phyloP scores from a whole-genome alignment of 2,113 vertebrate species.

The Pygoscelis antarcticus region DNA sequence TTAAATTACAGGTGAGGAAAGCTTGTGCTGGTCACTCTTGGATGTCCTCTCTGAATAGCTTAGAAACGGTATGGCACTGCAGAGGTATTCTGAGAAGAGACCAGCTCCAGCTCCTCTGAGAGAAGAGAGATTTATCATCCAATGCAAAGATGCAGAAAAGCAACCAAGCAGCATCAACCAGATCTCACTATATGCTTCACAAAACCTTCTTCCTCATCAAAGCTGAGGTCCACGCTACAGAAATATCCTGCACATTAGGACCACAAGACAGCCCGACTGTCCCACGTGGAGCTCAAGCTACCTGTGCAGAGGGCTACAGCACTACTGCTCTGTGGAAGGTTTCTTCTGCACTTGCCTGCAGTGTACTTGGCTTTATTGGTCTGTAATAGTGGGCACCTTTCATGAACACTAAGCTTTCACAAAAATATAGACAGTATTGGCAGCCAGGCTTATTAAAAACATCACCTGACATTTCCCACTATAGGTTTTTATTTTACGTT shows the following conservation, averaged over 20 bases:
- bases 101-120: not conserved
- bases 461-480: not conserved
- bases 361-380: not conserved
- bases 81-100: not conserved
- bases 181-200: not conserved
- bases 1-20: not conserved
- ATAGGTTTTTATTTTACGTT: not conserved
- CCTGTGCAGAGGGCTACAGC: accelerated
- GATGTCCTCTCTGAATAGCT: not conserved
- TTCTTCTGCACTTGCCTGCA: not conserved
- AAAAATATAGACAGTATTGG: not conserved
- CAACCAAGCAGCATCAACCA: not conserved
- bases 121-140: not conserved
- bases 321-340: not conserved
- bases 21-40: not conserved
- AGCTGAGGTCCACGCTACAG: not conserved
- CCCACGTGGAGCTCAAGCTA: not conserved
- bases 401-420: not conserved
- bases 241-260: not conserved
- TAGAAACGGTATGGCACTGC: not conserved
- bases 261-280: accelerated
- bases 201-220: not conserved
- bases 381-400: accelerated
- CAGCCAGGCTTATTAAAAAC: not conserved
- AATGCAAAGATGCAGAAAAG: not conserved